Percentiles rank a stretch among this genome's conserved stretches.
Conservation (phyloP, 2,888 invertebrate species). For the Xylophagus ater region DNA sequence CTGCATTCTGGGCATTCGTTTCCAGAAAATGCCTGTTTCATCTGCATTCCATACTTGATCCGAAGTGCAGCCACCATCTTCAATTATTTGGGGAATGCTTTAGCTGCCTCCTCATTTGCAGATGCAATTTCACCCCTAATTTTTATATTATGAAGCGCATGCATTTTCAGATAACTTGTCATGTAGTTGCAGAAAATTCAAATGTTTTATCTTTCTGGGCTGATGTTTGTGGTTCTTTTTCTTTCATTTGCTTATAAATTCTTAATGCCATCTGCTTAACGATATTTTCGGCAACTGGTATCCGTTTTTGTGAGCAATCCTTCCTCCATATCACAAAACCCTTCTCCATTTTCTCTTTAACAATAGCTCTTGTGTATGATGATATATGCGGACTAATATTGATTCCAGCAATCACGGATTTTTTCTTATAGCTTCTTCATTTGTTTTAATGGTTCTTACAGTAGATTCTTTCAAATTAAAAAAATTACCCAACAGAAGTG, state of each 20-base stretch:
- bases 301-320: slow-evolving; percentile 14
- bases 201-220: neutral
- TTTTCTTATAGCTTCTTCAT: no score
- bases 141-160: slow-evolving; percentile 16
- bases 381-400: no score
- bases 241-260: no score
- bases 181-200: slow-evolving; percentile 15
- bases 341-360: slow-evolving; percentile 19
- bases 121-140: slow-evolving; percentile 14
- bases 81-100: slow-evolving; percentile 14
- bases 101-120: slow-evolving; percentile 12
- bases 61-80: slow-evolving; percentile 17
- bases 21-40: slow-evolving; percentile 21
- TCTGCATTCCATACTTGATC: slow-evolving; percentile 20
- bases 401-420: no score
- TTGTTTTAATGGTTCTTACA: no score
- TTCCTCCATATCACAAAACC: slow-evolving; percentile 18
- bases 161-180: slow-evolving; percentile 12
- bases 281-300: no score
- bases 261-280: no score
- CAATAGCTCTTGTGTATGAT: slow-evolving; percentile 15
- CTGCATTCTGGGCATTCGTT: slow-evolving; percentile 23
- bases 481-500: no score
- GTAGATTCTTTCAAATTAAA: no score
- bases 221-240: no score